Evolutionary conservation across 2,797 vertebrate species (phyloP).

Genomic region (Syngnathus rostellatus): DNA sequence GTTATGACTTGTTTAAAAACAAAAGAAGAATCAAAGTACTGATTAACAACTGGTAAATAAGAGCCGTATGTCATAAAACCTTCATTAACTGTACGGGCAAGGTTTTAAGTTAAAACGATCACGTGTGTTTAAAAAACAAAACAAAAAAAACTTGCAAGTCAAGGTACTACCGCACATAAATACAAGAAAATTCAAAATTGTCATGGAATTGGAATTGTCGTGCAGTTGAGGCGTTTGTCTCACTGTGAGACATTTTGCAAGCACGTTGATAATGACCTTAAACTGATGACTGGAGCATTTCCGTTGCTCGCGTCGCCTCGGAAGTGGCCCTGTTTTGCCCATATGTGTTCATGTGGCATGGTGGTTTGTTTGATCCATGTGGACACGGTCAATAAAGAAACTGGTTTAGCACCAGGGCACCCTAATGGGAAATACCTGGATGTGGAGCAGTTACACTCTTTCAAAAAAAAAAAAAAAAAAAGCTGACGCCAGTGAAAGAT

Average conservation of each 20-base stretch:
- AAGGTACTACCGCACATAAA: no score
- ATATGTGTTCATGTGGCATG: slow-evolving; percentile 20
- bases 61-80: neutral
- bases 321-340: slow-evolving; percentile 43
- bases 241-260: neutral
- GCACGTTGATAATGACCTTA: neutral
- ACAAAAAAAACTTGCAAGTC: no score
- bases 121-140: neutral
- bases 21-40: neutral
- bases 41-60: neutral
- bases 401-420: slow-evolving; percentile 40
- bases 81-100: neutral
- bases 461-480: neutral
- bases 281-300: slow-evolving; percentile 13
- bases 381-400: slow-evolving; percentile 48
- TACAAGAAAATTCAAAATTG: neutral
- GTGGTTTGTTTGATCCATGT: slow-evolving; percentile 42
- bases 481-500: slow-evolving; percentile 16
- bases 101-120: neutral
- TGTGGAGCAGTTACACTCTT: neutral
- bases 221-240: neutral
- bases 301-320: slow-evolving; percentile 19
- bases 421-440: slow-evolving; percentile 33
- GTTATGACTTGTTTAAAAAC: neutral
- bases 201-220: neutral